These are phyloP conservation scores for Clanis bilineata DNA, from an alignment of 2,888 invertebrate genomes.

Conservation along the genomic window DNA sequence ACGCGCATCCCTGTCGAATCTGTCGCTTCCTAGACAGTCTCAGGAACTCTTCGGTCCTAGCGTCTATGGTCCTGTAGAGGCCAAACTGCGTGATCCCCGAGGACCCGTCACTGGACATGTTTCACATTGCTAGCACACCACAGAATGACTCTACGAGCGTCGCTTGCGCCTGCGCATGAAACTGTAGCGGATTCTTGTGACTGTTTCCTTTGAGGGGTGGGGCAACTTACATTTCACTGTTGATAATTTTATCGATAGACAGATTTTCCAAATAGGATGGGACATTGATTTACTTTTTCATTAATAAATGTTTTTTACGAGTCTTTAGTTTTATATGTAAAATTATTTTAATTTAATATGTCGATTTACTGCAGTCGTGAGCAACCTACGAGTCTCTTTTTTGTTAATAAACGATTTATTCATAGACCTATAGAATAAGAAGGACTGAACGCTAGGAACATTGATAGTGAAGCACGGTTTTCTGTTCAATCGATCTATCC, in stretches of 20 bases:
- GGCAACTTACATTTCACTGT: slow-evolving; percentile 39
- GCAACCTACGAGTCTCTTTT: too few species aligned
- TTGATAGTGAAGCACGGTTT: too few species aligned
- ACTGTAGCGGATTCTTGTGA: slow-evolving; percentile 57
- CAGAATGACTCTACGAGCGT: slow-evolving; percentile 43
- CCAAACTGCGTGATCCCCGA: slow-evolving; percentile 64
- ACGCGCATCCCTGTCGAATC: slow-evolving; percentile 69
- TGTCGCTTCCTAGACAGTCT: slow-evolving; percentile 65
- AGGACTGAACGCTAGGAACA: too few species aligned
- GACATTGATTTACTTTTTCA: too few species aligned
- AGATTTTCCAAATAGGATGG: neutral
- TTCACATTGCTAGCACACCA: slow-evolving; percentile 51
- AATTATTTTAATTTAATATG: too few species aligned
- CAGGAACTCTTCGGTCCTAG: slow-evolving; percentile 70
- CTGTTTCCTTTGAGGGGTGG: slow-evolving; percentile 63
- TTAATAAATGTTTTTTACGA: too few species aligned
- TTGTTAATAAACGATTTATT: too few species aligned
- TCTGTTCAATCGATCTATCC: too few species aligned
- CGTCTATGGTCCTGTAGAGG: slow-evolving; percentile 68
- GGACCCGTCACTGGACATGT: slow-evolving; percentile 68
- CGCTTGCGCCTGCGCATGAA: slow-evolving; percentile 52
- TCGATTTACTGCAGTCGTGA: too few species aligned
- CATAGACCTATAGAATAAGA: too few species aligned
- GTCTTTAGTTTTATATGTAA: too few species aligned
- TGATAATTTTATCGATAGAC: slow-evolving; percentile 28